A percentile compares a stretch with the other conserved stretches of the same genome.
These are phyloP conservation scores for Anser cygnoides DNA, from an alignment of 2,113 vertebrate species.

Conservation along the genomic window DNA sequence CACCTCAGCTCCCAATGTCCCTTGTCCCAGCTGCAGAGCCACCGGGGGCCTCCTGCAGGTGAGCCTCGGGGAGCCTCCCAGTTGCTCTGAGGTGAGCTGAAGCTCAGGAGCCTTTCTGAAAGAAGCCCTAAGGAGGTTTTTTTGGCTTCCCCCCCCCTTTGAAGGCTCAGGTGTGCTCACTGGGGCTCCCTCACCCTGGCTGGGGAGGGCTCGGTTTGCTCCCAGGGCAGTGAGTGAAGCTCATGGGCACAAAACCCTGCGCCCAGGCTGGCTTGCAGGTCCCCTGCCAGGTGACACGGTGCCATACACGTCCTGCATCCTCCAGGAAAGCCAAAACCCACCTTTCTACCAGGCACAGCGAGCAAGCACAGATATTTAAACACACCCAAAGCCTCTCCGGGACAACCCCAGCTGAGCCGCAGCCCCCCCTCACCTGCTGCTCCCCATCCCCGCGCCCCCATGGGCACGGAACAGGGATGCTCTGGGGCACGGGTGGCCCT, in stretches of 20 bases:
- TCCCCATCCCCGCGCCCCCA: neutral
- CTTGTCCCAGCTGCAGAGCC: neutral
- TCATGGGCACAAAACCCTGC: neutral
- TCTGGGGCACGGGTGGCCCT: neutral
- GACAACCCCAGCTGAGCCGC: neutral
- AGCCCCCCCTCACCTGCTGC: neutral
- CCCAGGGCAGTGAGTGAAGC: neutral
- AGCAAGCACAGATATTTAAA: neutral
- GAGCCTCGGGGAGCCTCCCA: neutral
- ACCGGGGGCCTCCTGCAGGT: neutral
- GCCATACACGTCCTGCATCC: rapidly evolving
- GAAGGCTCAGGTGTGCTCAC: neutral
- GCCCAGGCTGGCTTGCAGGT: neutral
- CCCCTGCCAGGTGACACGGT: neutral
- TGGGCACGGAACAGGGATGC: neutral
- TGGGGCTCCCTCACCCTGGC: neutral
- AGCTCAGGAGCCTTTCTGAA: neutral
- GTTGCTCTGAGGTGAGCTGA: neutral
- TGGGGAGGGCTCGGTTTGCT: neutral
- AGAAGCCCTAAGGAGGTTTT: neutral
- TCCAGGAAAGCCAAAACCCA: neutral
- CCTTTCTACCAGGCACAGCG: neutral
- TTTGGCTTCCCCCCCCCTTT: neutral
- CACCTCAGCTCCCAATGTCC: rapidly evolving
- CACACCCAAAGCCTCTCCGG: neutral